Evolutionary conservation across 2,113 vertebrate genomes (phyloP), one percentile per base, ranked within the genome.

Genomic region (Sceloporus undulatus): DNA sequence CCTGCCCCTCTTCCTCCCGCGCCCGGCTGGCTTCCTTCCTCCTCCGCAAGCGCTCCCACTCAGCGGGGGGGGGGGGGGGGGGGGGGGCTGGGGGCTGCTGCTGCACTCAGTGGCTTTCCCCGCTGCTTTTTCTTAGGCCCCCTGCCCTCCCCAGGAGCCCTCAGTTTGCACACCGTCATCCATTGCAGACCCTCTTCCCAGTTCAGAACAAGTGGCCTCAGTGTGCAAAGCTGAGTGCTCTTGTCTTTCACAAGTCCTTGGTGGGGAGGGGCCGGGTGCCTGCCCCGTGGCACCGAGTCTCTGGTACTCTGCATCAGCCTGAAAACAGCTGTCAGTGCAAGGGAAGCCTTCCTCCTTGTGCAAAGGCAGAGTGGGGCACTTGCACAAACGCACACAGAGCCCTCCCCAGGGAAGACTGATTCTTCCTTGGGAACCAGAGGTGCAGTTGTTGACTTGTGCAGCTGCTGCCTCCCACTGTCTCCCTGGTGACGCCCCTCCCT

Each of bases 1-100:
- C 77, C 70, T 83, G 81, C 80, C 84, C 81, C 90, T 82, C 79
- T 71, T 81, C 85, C 89, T 90, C 78, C 86, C 89, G 6, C 85
- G 48, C 85, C 85, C 90, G 42, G 42, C 42, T 48, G 42, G 90
- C 91, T 95, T 95, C 95, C 90, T 68, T 92, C 89, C 90, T 92
- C 87, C 74, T 88, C 54, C 75, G 48, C 54, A 90, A 91, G 71
- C 16, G 6, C 23, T 16, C 21, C 19, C 27, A 6, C 25, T 25
- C 2, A 9, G 40, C 9, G 8, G 19, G 0, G 18, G 80, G 2
- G 0, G 21, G 5, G 80, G 19, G 1, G 13, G 40, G 2, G 25
- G 14, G 65, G 62, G 2, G 0, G 21, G 5, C 16, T 48, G 5
- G 40, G 34, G 34, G 34, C 34, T 38, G 59, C 59, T 10, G 9